Percentiles rank a stretch among this genome's conserved stretches.
These are phyloP conservation scores for Psittacara wagleri DNA, from an alignment of 2,113 vertebrate species.

Conservation along the genomic window DNA sequence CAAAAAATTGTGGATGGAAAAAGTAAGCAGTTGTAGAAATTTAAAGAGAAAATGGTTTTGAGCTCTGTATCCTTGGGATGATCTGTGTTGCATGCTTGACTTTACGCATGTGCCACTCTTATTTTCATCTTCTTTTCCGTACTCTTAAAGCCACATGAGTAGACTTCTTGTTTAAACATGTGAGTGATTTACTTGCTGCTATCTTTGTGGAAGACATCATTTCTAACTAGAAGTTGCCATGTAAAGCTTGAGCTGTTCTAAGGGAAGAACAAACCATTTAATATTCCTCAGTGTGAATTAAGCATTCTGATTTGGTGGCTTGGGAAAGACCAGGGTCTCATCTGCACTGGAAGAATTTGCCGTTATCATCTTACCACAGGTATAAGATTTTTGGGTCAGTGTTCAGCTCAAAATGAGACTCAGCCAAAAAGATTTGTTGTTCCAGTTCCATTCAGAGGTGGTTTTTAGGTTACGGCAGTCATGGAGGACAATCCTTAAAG, in stretches of 20 bases:
- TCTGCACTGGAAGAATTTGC: background rate
- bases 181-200: accelerated
- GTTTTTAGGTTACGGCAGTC: background rate
- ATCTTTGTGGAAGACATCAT: accelerated
- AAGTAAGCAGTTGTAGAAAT: background rate
- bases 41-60: background rate
- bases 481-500: background rate
- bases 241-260: background rate
- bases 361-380: background rate
- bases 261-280: background rate
- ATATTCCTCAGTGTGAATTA: background rate
- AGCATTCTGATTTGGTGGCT: background rate
- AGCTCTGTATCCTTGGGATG: background rate
- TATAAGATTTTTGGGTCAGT: background rate
- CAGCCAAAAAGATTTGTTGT: background rate
- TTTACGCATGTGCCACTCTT: background rate
- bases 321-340: background rate
- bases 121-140: background rate
- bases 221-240: background rate
- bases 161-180: background rate
- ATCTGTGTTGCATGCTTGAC: background rate
- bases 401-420: background rate
- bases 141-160: accelerated
- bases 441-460: background rate
- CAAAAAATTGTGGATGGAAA: background rate